These are phyloP conservation scores for Acinonyx jubatus DNA, from an alignment of 2,113 vertebrate species.

Conservation along the genomic window DNA sequence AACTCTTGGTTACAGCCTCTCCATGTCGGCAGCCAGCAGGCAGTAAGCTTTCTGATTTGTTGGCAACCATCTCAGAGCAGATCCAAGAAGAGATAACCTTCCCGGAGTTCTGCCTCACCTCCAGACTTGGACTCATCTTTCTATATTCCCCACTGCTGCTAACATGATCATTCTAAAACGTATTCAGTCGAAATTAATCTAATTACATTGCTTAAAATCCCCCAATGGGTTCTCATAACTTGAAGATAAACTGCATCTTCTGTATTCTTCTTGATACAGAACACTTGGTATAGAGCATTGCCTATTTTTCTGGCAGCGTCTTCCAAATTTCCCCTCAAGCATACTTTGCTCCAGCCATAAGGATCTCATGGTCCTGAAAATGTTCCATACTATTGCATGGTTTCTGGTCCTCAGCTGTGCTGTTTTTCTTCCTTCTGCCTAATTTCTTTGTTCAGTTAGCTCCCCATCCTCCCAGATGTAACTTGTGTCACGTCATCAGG, in stretches of 20 bases:
- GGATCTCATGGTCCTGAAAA: neutral
- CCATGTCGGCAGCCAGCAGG: constrained; percentile 93
- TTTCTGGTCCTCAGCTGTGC: neutral
- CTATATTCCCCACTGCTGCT: neutral
- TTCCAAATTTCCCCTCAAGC: neutral
- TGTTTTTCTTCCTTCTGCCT: neutral
- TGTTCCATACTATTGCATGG: neutral
- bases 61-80: constrained; percentile 91
- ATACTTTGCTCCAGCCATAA: neutral
- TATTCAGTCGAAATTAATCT: neutral
- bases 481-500: neutral
- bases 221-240: neutral
- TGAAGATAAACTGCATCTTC: neutral
- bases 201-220: neutral
- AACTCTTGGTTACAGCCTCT: constrained; percentile 88
- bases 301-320: neutral
- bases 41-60: constrained; percentile 83
- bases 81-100: constrained; percentile 92
- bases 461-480: neutral
- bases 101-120: constrained; percentile 83
- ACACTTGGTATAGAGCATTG: neutral
- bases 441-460: neutral
- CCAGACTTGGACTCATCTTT: neutral
- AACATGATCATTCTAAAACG: neutral
- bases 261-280: neutral